Conservation (phyloP, 2,113 vertebrate species). For the Dipodomys stephensi region DNA sequence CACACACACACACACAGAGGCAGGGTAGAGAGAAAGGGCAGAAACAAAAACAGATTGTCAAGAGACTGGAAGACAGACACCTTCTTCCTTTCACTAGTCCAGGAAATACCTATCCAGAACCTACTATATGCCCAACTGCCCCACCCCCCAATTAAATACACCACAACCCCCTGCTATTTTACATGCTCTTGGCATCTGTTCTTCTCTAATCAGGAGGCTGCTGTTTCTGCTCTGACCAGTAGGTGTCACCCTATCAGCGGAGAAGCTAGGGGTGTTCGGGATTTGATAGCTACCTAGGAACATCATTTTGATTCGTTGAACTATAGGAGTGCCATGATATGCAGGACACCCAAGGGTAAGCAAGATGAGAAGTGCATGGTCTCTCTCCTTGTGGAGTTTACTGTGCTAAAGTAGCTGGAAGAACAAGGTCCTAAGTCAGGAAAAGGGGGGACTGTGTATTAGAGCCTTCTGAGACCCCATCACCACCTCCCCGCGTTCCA, state of each 20-base stretch:
- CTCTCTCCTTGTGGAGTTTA: background rate
- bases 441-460: background rate
- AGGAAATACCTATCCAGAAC: slow-evolving; percentile 8
- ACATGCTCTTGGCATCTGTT: background rate
- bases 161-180: background rate
- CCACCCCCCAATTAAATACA: background rate
- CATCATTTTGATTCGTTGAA: background rate
- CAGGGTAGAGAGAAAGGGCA: background rate
- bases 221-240: slow-evolving; percentile 40
- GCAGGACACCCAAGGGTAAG: background rate
- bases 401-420: background rate
- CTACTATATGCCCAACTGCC: background rate
- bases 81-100: background rate
- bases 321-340: background rate
- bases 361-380: background rate
- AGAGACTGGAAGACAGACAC: background rate
- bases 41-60: background rate
- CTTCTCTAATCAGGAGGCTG: slow-evolving; percentile 21
- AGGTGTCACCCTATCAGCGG: slow-evolving; percentile 76
- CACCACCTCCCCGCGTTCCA: background rate
- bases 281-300: background rate
- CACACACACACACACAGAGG: too few relatives aligned
- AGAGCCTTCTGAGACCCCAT: background rate
- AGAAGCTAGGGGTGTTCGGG: background rate
- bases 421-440: background rate